A percentile compares a stretch with the other conserved stretches of the same genome.
phyloP scores from a whole-genome alignment of 2,113 vertebrate species.

The Corvus cornix region DNA sequence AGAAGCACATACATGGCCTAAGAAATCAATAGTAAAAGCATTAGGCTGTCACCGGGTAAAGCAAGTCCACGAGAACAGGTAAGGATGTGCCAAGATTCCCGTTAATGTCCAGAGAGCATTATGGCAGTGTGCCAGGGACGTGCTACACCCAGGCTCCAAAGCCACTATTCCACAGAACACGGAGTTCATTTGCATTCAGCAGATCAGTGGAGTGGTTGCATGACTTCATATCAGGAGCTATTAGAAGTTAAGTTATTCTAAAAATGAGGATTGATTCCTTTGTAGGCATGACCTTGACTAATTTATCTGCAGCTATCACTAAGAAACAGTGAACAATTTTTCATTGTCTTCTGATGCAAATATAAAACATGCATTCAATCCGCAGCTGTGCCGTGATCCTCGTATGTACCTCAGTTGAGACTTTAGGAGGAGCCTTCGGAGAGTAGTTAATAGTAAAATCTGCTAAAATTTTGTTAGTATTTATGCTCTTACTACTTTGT shows the following conservation, averaged over 20 bases:
- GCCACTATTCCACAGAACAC: rapidly evolving
- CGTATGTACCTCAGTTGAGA: rapidly evolving
- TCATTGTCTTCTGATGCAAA: not conserved
- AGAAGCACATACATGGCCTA: not conserved
- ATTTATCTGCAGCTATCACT: not conserved
- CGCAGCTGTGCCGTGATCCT: not conserved
- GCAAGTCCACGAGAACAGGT: rapidly evolving
- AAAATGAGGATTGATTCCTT: not conserved
- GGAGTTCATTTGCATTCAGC: not conserved
- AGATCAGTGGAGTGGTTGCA: too few relatives aligned
- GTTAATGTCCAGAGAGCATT: rapidly evolving
- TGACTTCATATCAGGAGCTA: not conserved
- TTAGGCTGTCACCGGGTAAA: rapidly evolving
- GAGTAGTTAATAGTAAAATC: not conserved
- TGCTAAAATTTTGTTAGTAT: not conserved
- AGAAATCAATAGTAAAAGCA: rapidly evolving
- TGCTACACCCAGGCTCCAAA: not conserved
- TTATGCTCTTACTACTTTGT: not conserved
- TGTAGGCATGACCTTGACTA: rapidly evolving
- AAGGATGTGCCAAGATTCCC: rapidly evolving
- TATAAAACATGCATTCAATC: not conserved
- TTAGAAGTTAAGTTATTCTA: not conserved
- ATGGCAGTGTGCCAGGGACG: rapidly evolving
- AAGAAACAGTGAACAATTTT: not conserved
- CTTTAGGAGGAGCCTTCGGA: not conserved